Evolutionary conservation across 2,888 invertebrate species (phyloP).

Genomic region (Apotomis betuletana): DNA sequence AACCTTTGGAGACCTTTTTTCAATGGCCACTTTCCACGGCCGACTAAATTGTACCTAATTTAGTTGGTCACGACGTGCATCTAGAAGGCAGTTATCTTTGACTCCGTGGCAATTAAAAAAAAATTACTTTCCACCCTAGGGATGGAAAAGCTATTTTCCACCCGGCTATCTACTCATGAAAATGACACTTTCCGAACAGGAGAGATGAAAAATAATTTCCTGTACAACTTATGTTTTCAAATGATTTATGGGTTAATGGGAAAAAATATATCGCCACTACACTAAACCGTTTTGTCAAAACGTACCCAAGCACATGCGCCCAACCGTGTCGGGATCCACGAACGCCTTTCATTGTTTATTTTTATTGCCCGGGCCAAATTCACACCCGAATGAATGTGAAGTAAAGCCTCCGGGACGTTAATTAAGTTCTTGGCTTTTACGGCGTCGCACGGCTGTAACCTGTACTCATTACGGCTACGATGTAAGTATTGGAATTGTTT

Average conservation of each 20-base stretch:
- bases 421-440: slow-evolving; percentile 78
- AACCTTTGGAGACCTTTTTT: too few species aligned
- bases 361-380: slow-evolving; percentile 71
- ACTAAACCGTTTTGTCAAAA: slow-evolving; percentile 11
- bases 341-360: slow-evolving; percentile 71
- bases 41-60: too few species aligned
- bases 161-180: too few species aligned
- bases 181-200: too few species aligned
- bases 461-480: slow-evolving; percentile 57
- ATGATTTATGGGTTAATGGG: background rate
- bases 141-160: too few species aligned
- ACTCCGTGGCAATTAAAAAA: too few species aligned
- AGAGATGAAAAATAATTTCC: too few species aligned
- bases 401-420: slow-evolving; percentile 65
- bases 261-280: slow-evolving; percentile 12
- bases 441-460: slow-evolving; percentile 59
- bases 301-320: slow-evolving; percentile 38
- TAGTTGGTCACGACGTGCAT: too few species aligned
- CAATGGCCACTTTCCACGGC: too few species aligned
- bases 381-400: slow-evolving; percentile 75
- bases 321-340: slow-evolving; percentile 53
- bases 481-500: slow-evolving; percentile 46
- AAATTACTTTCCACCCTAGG: too few species aligned
- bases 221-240: too few species aligned
- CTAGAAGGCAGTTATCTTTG: too few species aligned